These are phyloP conservation scores for Ictalurus punctatus DNA, from an alignment of 2,113 vertebrate species.

Conservation along the genomic window DNA sequence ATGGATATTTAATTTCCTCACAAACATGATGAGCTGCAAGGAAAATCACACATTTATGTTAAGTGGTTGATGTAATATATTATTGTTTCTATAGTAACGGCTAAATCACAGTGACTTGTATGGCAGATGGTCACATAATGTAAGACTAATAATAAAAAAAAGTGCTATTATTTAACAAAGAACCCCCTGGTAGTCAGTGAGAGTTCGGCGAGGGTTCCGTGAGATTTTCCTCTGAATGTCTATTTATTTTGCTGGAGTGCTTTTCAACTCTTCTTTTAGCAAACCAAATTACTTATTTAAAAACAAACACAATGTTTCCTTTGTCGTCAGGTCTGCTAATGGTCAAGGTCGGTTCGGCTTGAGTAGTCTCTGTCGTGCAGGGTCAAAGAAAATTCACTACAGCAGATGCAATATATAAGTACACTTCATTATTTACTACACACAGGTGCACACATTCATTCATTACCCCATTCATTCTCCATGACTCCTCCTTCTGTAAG, in stretches of 20 bases:
- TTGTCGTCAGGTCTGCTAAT: not conserved
- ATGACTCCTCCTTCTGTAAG: not conserved
- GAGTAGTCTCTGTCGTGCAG: not conserved
- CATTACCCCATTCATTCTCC: not conserved
- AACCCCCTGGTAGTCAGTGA: not conserved
- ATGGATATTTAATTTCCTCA: constrained; percentile 6
- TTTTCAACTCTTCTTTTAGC: not conserved
- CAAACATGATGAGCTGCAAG: not conserved
- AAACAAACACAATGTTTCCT: constrained; percentile 6
- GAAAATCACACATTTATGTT: not conserved
- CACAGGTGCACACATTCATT: not conserved
- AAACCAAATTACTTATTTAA: not conserved
- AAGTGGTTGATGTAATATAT: constrained; percentile 7
- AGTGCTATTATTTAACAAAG: not conserved
- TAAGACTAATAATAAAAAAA: not conserved
- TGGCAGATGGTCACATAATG: not conserved
- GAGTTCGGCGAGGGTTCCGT: not conserved
- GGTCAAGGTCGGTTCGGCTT: not conserved
- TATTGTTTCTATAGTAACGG: not conserved
- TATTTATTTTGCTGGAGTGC: not conserved
- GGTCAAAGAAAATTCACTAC: not conserved
- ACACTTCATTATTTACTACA: not conserved
- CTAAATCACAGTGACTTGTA: not conserved
- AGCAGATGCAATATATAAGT: not conserved
- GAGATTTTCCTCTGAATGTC: not conserved